Conservation (phyloP, 1,140 invertebrate genomes). For the Ceratosolen fusciceps region DNA sequence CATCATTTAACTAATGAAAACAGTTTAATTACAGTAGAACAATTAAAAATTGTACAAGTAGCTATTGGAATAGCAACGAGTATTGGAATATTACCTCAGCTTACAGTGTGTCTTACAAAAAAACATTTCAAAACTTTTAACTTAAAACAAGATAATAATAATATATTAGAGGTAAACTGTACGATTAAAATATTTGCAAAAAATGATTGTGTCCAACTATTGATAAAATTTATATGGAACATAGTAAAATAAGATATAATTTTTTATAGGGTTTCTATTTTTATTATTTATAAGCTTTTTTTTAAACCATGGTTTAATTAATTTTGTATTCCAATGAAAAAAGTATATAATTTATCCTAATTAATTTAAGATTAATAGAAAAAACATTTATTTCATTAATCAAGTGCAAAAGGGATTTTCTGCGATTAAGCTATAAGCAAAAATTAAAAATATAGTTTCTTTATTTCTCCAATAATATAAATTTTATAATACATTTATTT, state of each 20-base stretch:
- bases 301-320: too few species aligned
- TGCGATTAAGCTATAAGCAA: not conserved
- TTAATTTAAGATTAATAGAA: too few species aligned
- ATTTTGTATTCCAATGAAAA: too few species aligned
- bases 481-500: conserved; percentile 51
- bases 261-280: too few species aligned
- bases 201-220: too few species aligned
- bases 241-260: too few species aligned
- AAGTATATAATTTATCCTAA: not conserved
- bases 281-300: too few species aligned
- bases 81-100: conserved; percentile 76
- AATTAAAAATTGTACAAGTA: conserved; percentile 72
- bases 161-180: conserved; percentile 29
- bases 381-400: too few species aligned
- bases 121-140: not conserved
- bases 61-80: conserved; percentile 75
- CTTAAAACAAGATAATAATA: not conserved
- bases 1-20: conserved; percentile 54
- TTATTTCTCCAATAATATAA: not conserved
- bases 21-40: conserved; percentile 74
- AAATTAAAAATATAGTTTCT: not conserved
- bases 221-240: too few species aligned
- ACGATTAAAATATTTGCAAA: too few species aligned
- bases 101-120: conserved; percentile 12
- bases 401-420: too few species aligned